Conservation (phyloP, 2,797 vertebrate genomes). For the Gephyroberyx darwinii region DNA sequence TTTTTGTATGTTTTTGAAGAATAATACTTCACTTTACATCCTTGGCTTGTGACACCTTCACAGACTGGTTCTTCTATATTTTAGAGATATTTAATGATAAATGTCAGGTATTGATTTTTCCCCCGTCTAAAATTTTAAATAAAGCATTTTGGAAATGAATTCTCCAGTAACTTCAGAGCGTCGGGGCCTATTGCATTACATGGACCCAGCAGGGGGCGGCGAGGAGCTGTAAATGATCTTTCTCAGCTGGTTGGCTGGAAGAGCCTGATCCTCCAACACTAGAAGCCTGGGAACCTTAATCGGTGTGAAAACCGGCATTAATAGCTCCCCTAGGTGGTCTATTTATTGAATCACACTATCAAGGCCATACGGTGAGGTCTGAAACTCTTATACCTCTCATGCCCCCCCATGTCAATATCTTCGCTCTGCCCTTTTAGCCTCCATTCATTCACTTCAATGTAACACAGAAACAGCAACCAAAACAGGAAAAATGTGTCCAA, state of each 20-base stretch:
- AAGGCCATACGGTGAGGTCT: not conserved
- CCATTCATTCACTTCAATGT: not conserved
- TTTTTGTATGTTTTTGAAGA: no score
- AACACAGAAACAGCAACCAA: not conserved
- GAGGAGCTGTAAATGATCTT: not conserved
- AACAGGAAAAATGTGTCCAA: no score
- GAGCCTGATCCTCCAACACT: not conserved
- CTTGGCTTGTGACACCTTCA: no score
- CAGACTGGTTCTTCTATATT: no score
- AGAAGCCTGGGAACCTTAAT: conserved; percentile 2
- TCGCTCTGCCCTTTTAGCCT: not conserved
- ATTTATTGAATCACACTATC: conserved; percentile 19
- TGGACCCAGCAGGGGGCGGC: conserved; percentile 4
- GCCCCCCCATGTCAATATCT: not conserved
- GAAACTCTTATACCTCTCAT: not conserved
- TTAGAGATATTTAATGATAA: no score
- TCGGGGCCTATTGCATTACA: not conserved
- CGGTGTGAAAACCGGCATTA: no score
- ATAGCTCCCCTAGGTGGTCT: not conserved
- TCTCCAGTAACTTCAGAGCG: not conserved
- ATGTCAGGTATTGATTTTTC: no score
- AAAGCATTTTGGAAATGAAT: not conserved
- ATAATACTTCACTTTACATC: not conserved
- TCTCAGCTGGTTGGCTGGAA: conserved; percentile 34
- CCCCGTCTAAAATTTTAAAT: not conserved